Evolutionary conservation across 2,797 vertebrate species (phyloP), one percentile per base, ranked within the genome.

Genomic region (Lithobates sylvaticus): DNA sequence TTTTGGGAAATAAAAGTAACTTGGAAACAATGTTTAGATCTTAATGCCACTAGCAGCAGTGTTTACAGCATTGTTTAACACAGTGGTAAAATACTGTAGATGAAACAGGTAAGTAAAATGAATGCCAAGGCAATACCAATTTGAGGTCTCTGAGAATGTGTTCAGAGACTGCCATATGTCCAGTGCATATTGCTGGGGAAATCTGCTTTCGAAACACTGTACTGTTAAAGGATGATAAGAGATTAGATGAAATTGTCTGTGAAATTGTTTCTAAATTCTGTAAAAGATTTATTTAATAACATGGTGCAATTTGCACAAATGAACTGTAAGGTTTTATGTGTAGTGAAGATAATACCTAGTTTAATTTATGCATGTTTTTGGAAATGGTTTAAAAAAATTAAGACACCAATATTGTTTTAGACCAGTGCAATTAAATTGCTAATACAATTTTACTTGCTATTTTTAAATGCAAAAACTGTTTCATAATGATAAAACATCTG

Each of bases 161-260:
- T 70, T 70, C 27, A 68, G 27, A 27, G 65, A 68, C 10, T 70
- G 9, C 68, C 27, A 70, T 70, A 70, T 36, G 32, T 70, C 68
- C 68, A 70, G 68, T 70, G 68, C 29, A 70, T 70, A 70, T 70
- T 70, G 68, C 68, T 34, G 32, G 68, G 16, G 10, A 70, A 70
- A 70, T 18, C 68, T 32, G 68, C 68, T 70, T 70, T 34, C 7
- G 68, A 70, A 70, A 36, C 32, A 34, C 32, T 29, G n/a, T 29
- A 68, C 26, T 70, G 68, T 70, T 32, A 32, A 32, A 70, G 32
- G 32, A 70, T 36, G 68, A 21, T 34, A 70, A 70, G 68, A 16
- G 32, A 32, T 70, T 70, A 70, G 68, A 70, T 70, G 32, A 70
- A 70, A 70, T 70, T 70, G 68, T 34, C 27, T 70, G 68, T 70